phyloP scores from a whole-genome alignment of 2,797 vertebrate species.

The Pachyuromys duprasi region DNA sequence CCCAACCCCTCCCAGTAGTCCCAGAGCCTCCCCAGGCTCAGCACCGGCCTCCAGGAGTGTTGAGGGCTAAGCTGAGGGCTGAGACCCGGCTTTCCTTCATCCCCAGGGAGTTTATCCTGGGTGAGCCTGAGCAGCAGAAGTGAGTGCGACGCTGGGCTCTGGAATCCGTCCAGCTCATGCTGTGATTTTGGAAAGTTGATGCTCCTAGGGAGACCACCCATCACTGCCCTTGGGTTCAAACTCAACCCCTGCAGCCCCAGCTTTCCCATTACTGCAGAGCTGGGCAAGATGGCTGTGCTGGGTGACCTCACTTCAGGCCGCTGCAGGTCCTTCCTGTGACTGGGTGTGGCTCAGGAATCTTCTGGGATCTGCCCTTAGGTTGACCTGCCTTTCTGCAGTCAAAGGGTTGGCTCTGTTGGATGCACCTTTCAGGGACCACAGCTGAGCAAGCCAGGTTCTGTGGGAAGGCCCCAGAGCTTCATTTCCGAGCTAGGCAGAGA shows the following conservation, averaged over 20 bases:
- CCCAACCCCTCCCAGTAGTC: background rate
- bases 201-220: background rate
- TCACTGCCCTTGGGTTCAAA: background rate
- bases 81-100: background rate
- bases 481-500: background rate
- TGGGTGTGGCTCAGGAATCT: background rate
- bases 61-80: background rate
- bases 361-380: background rate
- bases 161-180: accelerated
- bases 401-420: background rate
- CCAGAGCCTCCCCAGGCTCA: background rate
- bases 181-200: background rate
- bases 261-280: background rate
- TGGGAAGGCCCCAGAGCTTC: background rate
- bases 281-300: accelerated
- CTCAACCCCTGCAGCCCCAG: accelerated
- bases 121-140: no score
- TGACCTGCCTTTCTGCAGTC: background rate
- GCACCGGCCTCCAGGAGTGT: background rate
- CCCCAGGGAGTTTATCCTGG: background rate
- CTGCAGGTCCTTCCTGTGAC: background rate
- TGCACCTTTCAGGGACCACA: accelerated
- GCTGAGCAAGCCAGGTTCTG: background rate
- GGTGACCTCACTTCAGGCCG: background rate
- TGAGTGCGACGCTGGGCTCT: background rate